Base-by-base conservation (phyloP, 1,140 invertebrate species). In the Galleria mellonella region DNA sequence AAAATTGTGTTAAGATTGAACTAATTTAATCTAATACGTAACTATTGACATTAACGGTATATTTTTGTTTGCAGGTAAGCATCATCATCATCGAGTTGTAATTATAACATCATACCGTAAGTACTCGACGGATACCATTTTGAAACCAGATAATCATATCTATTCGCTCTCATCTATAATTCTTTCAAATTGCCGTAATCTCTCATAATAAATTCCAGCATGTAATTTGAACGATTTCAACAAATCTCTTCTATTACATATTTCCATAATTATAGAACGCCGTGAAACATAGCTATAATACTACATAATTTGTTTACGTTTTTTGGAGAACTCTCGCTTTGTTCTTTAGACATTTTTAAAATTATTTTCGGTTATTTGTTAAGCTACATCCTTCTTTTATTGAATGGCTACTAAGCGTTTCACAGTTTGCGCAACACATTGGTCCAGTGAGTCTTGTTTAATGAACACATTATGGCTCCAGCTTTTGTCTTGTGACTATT, bases 181-280 rank as follows among this genome's bases (percentile, higher is more conserved):
- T 14, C 14, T 9, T 6, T 37, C 35, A 15, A 37, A 37, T 37
- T 17, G 1, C 14, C 35, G 17, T 37, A 35, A 35, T 35, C 14
- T n/a, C 14, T 37, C 35, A 17, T 37, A 37, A 37, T 37, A 11
- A 14, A 14, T 11, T 37, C 10, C 17, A n/a, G 9, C 14, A 9
- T 15, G 60, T 69, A 62, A 69, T 72, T 59, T 52, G 55, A 57
- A 57, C 62, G 62, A 67, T 76, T 76, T 63, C 17, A 23, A 23
- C 17, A 39, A 39, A 30, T 39, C 17, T 12, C 37, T 39, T 23
- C 40, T 40, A 31, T 14, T 17, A 42, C 39, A 15, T 40, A 11
- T 41, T 10, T 43, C 31, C 23, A 29, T 39, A 11, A 39, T 37
- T 37, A 37, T 17, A 17, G 4, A 37, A 23, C 17, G 6, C 6